phyloP scores from a whole-genome alignment of 1,140 invertebrate species.

The Neodiprion lecontei region DNA sequence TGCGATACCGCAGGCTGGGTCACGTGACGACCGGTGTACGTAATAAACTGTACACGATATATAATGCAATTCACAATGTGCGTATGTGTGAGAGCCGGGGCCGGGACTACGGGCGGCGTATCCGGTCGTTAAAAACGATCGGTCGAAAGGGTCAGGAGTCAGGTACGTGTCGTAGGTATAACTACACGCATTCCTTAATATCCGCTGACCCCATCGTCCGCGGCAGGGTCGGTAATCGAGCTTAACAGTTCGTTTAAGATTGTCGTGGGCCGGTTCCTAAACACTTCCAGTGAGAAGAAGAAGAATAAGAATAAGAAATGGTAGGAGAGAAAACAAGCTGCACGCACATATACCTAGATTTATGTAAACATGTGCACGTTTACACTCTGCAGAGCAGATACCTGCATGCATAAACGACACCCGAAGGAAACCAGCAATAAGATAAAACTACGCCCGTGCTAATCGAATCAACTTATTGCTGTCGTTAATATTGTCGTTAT shows the following conservation, averaged over 20 bases:
- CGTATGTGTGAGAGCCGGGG: no score
- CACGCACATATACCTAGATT: background rate
- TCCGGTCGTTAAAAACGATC: constrained; percentile 7
- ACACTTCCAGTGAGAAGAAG: background rate
- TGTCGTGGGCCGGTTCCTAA: background rate
- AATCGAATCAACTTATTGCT: background rate
- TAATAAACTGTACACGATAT: no score
- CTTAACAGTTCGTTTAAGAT: constrained; percentile 5
- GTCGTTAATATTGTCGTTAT: no score
- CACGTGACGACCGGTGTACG: no score
- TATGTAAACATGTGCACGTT: no score
- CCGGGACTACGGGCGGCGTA: background rate
- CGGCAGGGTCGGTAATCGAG: background rate
- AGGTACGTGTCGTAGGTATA: constrained; percentile 5
- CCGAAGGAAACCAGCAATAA: constrained; percentile 2
- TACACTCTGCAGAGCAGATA: background rate
- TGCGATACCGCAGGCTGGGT: no score
- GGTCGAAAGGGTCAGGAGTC: constrained; percentile 3
- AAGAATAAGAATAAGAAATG: background rate
- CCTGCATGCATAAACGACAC: background rate
- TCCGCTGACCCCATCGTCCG: constrained; percentile 1
- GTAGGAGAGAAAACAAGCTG: background rate
- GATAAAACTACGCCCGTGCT: background rate
- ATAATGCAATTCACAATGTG: no score
- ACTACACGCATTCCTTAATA: constrained; percentile 7